Percentiles rank a stretch among this genome's conserved stretches.
Evolutionary conservation across 2,797 vertebrate species (phyloP).

Genomic region (Borostomias antarcticus): DNA sequence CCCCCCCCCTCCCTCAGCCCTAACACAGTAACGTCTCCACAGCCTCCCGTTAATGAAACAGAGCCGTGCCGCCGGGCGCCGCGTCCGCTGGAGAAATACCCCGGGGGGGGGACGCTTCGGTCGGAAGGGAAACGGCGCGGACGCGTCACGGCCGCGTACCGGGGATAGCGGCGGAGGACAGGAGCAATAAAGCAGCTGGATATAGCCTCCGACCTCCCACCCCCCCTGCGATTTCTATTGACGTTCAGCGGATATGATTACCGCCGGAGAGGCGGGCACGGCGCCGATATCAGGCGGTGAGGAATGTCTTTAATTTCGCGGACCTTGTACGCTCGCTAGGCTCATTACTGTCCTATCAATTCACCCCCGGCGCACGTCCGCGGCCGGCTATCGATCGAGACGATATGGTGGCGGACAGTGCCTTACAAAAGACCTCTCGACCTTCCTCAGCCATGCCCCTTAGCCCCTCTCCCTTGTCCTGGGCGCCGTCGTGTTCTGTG

Average conservation of each 20-base stretch:
- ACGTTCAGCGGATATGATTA: constrained; percentile 55
- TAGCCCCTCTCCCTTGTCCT: constrained; percentile 27
- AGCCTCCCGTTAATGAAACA: background rate
- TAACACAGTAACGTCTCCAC: background rate
- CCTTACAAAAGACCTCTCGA: constrained; percentile 51
- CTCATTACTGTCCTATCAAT: constrained; percentile 69
- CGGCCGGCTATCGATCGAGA: constrained; percentile 66
- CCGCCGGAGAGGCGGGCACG: constrained; percentile 13
- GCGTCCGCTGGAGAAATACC: background rate
- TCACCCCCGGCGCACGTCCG: constrained; percentile 58
- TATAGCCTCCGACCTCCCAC: constrained; percentile 35
- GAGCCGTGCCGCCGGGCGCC: background rate
- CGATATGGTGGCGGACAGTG: constrained; percentile 55
- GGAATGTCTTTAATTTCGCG: constrained; percentile 73
- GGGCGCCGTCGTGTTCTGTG: constrained; percentile 27
- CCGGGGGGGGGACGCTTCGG: background rate
- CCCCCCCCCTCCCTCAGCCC: background rate
- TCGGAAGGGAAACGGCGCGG: background rate
- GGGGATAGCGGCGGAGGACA: constrained; percentile 29
- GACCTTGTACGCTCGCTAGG: constrained; percentile 57
- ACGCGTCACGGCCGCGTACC: background rate
- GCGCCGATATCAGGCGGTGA: constrained; percentile 53
- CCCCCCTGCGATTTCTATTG: constrained; percentile 48
- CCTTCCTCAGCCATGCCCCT: constrained; percentile 36
- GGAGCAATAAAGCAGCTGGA: constrained; percentile 43